phyloP scores from a whole-genome alignment of 2,888 invertebrate genomes.

The Hemicrepidius hirtus region DNA sequence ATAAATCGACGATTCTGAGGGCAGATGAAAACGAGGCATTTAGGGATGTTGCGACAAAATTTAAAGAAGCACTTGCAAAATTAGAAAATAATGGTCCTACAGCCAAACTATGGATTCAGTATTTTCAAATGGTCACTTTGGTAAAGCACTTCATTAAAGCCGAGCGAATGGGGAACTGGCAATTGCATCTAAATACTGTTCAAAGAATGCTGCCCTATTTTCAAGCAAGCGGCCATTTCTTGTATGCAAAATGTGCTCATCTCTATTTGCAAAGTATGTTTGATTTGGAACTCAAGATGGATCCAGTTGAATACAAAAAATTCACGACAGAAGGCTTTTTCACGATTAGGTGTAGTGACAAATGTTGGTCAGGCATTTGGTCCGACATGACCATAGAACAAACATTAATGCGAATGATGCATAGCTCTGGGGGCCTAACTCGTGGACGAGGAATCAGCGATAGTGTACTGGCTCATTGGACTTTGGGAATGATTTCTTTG shows the following conservation, averaged over 20 bases:
- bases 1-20: slow-evolving; percentile 44
- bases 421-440: slow-evolving; percentile 61
- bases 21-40: slow-evolving; percentile 48
- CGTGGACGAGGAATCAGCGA: slow-evolving; percentile 56
- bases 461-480: slow-evolving; percentile 56
- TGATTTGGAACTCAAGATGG: slow-evolving; percentile 56
- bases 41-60: slow-evolving; percentile 63
- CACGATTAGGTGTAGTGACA: slow-evolving; percentile 41
- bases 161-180: slow-evolving; percentile 62
- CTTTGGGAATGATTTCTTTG: slow-evolving; percentile 52
- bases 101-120: slow-evolving; percentile 59
- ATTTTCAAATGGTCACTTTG: slow-evolving; percentile 61
- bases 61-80: slow-evolving; percentile 75
- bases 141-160: slow-evolving; percentile 62
- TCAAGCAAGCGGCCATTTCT: slow-evolving; percentile 66
- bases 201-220: slow-evolving; percentile 65
- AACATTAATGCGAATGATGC: slow-evolving; percentile 61
- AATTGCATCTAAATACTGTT: slow-evolving; percentile 60
- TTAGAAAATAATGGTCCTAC: slow-evolving; percentile 56
- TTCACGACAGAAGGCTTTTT: slow-evolving; percentile 39
- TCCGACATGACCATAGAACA: slow-evolving; percentile 65
- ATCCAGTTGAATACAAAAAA: slow-evolving; percentile 54
- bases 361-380: slow-evolving; percentile 59
- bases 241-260: slow-evolving; percentile 64
- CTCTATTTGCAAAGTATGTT: slow-evolving; percentile 68